phyloP scores from a whole-genome alignment of 2,888 invertebrate genomes.

The Orthosia gothica region DNA sequence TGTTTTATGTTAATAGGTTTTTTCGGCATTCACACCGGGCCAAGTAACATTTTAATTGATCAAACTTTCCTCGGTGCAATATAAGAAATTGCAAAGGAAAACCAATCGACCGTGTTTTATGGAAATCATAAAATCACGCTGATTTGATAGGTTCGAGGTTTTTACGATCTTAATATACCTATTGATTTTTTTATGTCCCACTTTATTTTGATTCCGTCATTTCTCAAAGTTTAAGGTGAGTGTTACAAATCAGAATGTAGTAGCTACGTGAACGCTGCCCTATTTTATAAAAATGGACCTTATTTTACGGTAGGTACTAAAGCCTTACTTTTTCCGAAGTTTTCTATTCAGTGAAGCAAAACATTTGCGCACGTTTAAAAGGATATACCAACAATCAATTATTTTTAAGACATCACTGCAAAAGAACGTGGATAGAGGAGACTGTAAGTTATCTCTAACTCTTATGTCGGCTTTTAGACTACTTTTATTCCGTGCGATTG shows the following conservation, averaged over 20 bases:
- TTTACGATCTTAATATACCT: constrained; percentile 69
- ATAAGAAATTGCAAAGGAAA: constrained; percentile 61
- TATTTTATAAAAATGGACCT: not conserved
- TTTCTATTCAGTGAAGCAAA: too few relatives aligned
- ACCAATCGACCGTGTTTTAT: constrained; percentile 68
- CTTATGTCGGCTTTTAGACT: not conserved
- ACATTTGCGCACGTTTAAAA: too few relatives aligned
- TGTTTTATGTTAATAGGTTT: constrained; percentile 89
- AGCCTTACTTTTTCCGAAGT: not conserved
- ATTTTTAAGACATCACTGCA: not conserved
- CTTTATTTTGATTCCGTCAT: constrained; percentile 61
- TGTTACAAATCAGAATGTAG: constrained; percentile 41
- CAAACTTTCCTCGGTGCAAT: constrained; percentile 58
- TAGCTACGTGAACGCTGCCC: constrained; percentile 23
- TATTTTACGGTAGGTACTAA: not conserved
- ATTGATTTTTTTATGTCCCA: constrained; percentile 66
- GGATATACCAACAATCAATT: not conserved
- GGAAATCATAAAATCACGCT: constrained; percentile 70
- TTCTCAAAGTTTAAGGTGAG: constrained; percentile 56
- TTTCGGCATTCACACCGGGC: constrained; percentile 71
- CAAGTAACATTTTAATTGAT: constrained; percentile 73
- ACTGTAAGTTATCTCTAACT: not conserved
- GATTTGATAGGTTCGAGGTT: constrained; percentile 68
- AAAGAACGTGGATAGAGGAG: not conserved
- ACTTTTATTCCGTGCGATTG: not conserved